Evolutionary conservation across 2,888 invertebrate species (phyloP).

Genomic region (Drosophila gaucha): DNA sequence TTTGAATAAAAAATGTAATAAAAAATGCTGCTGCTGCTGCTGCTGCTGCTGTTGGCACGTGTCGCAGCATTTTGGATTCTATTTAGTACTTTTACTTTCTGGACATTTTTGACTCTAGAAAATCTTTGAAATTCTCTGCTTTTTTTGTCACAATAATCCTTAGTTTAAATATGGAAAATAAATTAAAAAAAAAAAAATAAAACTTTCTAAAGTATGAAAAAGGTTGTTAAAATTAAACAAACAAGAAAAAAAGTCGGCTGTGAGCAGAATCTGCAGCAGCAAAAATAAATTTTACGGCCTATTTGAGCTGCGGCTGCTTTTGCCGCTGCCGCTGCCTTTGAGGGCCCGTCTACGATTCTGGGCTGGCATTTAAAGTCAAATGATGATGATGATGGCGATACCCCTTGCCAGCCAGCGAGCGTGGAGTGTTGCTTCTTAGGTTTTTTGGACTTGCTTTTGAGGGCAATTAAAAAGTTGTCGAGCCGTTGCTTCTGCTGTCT

Average conservation of each 20-base stretch:
- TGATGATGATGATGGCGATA: slow-evolving; percentile 25
- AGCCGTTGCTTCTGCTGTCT: slow-evolving; percentile 31
- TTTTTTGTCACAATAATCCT: background rate
- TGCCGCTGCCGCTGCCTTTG: slow-evolving; percentile 23
- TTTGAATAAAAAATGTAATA: slow-evolving; percentile 39
- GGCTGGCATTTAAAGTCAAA: slow-evolving; percentile 41
- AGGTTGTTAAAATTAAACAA: slow-evolving; percentile 43
- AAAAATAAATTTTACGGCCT: slow-evolving; percentile 68
- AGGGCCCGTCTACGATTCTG: slow-evolving; percentile 59
- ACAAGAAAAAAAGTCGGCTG: slow-evolving; percentile 25
- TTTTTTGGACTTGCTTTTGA: slow-evolving; percentile 52
- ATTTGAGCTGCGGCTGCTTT: slow-evolving; percentile 47
- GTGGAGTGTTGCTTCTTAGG: slow-evolving; percentile 29
- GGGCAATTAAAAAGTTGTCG: slow-evolving; percentile 72
- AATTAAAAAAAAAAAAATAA: slow-evolving; percentile 11
- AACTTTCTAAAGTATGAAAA: slow-evolving; percentile 64
- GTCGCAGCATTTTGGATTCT: slow-evolving; percentile 1
- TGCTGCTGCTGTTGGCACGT: slow-evolving; percentile 11
- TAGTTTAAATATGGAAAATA: background rate
- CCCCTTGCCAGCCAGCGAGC: slow-evolving; percentile 11
- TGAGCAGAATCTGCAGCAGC: slow-evolving; percentile 59
- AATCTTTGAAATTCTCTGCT: background rate
- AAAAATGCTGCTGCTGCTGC: slow-evolving; percentile 17
- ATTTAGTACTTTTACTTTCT: slow-evolving; percentile 30
- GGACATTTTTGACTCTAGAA: slow-evolving; percentile 15